phyloP scores from a whole-genome alignment of 2,888 invertebrate genomes.

The Rhagonycha fulva region DNA sequence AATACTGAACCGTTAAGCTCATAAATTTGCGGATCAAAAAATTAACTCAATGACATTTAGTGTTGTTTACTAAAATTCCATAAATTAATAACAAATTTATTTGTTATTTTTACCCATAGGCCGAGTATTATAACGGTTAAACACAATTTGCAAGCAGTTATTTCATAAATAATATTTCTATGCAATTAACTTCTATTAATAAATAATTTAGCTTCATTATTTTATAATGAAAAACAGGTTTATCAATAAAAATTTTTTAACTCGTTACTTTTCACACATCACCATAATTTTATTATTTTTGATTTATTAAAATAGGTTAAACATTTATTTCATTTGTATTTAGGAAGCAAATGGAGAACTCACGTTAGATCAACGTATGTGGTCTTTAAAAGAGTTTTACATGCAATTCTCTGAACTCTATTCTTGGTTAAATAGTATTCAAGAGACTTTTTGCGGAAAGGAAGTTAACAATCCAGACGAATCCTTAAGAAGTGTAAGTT shows the following conservation, averaged over 20 bases:
- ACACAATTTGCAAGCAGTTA: not conserved
- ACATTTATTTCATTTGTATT: conserved; percentile 37
- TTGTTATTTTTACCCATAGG: not conserved
- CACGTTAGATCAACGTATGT: conserved; percentile 67
- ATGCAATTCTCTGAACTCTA: conserved; percentile 81
- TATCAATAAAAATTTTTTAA: not conserved
- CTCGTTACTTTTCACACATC: not conserved
- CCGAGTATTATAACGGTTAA: not conserved
- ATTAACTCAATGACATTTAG: not conserved
- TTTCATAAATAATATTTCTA: not conserved
- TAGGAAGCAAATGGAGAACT: conserved; percentile 81
- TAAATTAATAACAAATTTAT: not conserved
- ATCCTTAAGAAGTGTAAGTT: conserved; percentile 68
- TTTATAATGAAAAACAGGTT: not conserved
- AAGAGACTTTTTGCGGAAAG: conserved; percentile 76
- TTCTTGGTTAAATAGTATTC: conserved; percentile 79
- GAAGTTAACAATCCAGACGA: conserved; percentile 71
- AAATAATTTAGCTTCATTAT: not conserved
- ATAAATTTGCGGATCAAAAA: not conserved
- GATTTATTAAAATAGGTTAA: not conserved
- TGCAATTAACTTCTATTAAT: not conserved
- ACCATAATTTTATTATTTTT: not conserved
- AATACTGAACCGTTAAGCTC: not conserved
- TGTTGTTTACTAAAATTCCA: not conserved
- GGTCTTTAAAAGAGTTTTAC: conserved; percentile 77